Base-by-base conservation (phyloP, 2,113 vertebrate genomes). In the Trachemys scripta region DNA sequence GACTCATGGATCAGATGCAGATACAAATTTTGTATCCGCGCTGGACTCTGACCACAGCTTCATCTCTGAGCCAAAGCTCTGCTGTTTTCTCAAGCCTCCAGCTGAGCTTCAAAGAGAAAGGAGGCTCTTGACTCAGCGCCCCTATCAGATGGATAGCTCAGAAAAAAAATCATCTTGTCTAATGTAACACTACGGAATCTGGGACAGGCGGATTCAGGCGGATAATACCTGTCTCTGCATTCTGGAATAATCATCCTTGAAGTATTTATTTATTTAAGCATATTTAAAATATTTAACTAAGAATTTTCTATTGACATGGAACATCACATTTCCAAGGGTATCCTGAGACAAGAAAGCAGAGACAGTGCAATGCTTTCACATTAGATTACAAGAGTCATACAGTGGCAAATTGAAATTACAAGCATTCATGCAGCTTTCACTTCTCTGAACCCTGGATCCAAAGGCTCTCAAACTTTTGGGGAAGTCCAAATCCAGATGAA, bases 221-320 rank as follows among this genome's bases (percentile, higher is more conserved):
- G 47, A 93, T 16, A 95, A 87, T 87, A 93, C 42, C 75, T 93
- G 94, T 91, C 94, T 94, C 65, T 90, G n/a, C 79, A 75, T 90
- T 92, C 85, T 91, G 50, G 45, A 86, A 95, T 94, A 95, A 51
- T 81, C 31, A 54, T 6, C 13, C 31, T 80, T 96, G 94, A 97
- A 85, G 96, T 95, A 95, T 87, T 97, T 93, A 96, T 97, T 97
- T 96, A 96, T 97, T 97, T 87, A 97, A 96, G 85, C 69, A 8
- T 85, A 92, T 90, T 92, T 97, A 90, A 97, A 97, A 95, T 97
- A 96, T 96, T 97, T 95, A 97, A 92, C 35, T 3, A 85, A 94
- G 45, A 83, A 87, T 85, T 92, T 79, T 88, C 79, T 27, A 69
- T 87, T 84, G 92, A 54, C 83, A 69, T 3, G 4, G 13, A 12